phyloP scores from a whole-genome alignment of 2,888 invertebrate species.

The Venusia cambrica region DNA sequence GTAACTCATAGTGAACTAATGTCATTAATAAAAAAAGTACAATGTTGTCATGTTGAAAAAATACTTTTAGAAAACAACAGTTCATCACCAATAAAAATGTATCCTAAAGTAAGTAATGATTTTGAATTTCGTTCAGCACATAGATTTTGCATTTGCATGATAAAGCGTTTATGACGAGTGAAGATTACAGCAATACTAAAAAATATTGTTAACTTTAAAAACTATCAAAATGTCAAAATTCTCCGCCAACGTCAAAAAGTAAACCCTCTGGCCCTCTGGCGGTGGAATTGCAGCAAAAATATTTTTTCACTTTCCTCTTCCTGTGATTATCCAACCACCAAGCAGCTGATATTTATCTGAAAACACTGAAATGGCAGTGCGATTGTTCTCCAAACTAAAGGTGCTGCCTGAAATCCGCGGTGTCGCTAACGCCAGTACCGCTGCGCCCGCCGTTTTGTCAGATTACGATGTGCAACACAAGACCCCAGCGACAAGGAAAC shows the following conservation, averaged over 20 bases:
- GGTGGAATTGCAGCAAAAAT: slow-evolving; percentile 31
- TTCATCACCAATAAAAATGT: no score
- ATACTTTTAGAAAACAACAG: no score
- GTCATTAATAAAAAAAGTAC: no score
- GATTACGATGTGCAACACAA: slow-evolving; percentile 86
- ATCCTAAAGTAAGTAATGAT: no score
- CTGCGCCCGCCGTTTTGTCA: slow-evolving; percentile 79
- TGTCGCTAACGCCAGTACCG: slow-evolving; percentile 50
- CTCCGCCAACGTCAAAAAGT: slow-evolving; percentile 34
- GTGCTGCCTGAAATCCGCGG: slow-evolving; percentile 61
- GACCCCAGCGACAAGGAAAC: slow-evolving; percentile 80
- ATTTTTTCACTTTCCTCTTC: slow-evolving; percentile 58
- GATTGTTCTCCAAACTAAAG: slow-evolving; percentile 64
- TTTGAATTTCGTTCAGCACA: no score
- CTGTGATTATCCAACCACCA: slow-evolving; percentile 73
- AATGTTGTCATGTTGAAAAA: no score
- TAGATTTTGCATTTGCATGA: no score
- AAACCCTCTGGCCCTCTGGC: slow-evolving; percentile 48
- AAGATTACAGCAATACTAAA: no score
- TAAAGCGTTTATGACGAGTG: no score
- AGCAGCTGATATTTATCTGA: slow-evolving; percentile 40
- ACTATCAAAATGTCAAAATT: slow-evolving; percentile 31
- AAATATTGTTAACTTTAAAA: no score
- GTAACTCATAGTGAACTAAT: no score
- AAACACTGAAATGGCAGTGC: slow-evolving; percentile 60